Evolutionary conservation across 2,888 invertebrate species (phyloP), one percentile per base, ranked within the genome.

Genomic region (Tenthredo mesomela): DNA sequence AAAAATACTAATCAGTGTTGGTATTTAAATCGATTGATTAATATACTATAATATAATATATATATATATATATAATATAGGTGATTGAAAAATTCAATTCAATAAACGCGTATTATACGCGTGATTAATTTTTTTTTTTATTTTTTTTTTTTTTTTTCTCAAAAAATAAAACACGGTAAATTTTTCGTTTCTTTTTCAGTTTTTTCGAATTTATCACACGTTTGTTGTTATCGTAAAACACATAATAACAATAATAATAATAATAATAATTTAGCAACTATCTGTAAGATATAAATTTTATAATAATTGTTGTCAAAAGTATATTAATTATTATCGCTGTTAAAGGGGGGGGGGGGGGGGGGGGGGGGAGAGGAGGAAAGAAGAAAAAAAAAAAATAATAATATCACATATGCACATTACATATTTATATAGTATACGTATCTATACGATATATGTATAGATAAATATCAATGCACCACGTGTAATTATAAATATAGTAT

Each of bases 251-350:
- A 61, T 61, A 61, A 10, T 21, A 61, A 61, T 37, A 70, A 70
- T 70, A 10, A 7, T 37, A 70, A 37, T 70, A 70, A 33, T 33
- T 70, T 15, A 29, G 67, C 12, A 67, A 70, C 37, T 37, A n/a
- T 70, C 18, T 70, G 10, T 70, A n/a, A 33, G 37, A 70, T n/a
- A 73, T 43, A n/a, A 73, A 73, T 73, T 73, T 73, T 73, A 73
- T 73, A 67, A 73, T 73, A 73, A 73, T 73, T n/a, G 43, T 73
- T 73, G 73, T 73, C 73, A 15, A 21, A 43, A 73, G 18, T 37
- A 70, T 2, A n/a, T 18, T 33, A 70, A 70, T 70, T 37, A 37
- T 15, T 70, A 70, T 70, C 70, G 70, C n/a, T 70, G 70, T 37
- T 70, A 9, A 70, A 33, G 37, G 4, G 33, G 33, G 33, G 33